Evolutionary conservation across 1,140 invertebrate genomes (phyloP), one percentile per base, ranked within the genome.

Genomic region (Bombus pyrosoma): DNA sequence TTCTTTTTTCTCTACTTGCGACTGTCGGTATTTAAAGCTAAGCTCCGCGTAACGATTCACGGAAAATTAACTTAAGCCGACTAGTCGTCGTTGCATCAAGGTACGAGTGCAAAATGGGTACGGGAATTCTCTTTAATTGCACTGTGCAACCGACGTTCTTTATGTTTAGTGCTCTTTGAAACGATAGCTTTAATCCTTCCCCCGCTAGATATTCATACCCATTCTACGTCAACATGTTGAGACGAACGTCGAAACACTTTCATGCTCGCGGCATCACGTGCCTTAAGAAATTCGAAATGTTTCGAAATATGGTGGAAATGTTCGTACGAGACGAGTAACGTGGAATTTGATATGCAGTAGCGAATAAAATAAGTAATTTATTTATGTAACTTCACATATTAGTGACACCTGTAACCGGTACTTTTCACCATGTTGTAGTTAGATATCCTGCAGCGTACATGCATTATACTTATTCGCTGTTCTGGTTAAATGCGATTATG

Each of bases 61-160:
- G 88, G 83, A 37, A 88, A 89, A 89, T 86, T 85, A 89, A 88
- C 69, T 77, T 76, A 78, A 57, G 69, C 80, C 47, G 73, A 41
- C 78, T 76, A 41, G 47, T 74, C 66, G 78, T 85, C 81, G 77
- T 85, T 81, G 76, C 69, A 53, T 85, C 73, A 85, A 71, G 59
- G 86, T 78, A 76, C 37, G 47, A 85, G 75, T 39, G 83, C 53
- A 10, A 66, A n/a, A 43, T 77, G 77, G 41, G 86, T 66, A 78
- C 37, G 74, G 47, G 32, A 80, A 78, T 66, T 74, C 47, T 59
- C n/a, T 86, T 88, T 87, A 83, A 77, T 57, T 72, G 78, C 83
- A 28, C 57, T 64, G 71, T 62, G 22, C 10, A 41, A 28, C 71
- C 47, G 64, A 32, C 59, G 73, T 84, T 81, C 59, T 87, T 89